These are phyloP conservation scores for Raja brachyura DNA, from an alignment of 2,113 vertebrate genomes.

Conservation along the genomic window DNA sequence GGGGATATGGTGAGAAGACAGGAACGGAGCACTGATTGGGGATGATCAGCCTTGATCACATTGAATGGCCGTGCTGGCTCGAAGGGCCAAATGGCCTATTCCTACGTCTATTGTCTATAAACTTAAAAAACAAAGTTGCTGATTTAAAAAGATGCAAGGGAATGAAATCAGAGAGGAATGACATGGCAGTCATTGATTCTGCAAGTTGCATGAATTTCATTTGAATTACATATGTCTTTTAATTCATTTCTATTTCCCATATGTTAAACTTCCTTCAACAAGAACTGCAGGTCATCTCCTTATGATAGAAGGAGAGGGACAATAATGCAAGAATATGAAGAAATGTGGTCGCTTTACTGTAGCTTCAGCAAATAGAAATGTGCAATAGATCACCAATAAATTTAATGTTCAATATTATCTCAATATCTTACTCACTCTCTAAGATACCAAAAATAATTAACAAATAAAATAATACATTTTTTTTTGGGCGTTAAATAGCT, in stretches of 20 bases:
- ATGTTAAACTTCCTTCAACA: neutral
- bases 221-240: neutral
- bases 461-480: too few species aligned
- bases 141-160: neutral
- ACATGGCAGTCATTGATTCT: neutral
- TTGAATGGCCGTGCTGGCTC: too few species aligned
- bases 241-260: neutral
- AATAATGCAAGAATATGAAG: neutral
- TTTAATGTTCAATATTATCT: neutral
- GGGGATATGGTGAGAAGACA: too few species aligned
- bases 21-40: too few species aligned
- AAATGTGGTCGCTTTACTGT: neutral
- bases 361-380: neutral
- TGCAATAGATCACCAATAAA: neutral
- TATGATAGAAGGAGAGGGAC: neutral
- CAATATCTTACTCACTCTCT: too few species aligned
- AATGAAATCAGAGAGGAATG: neutral
- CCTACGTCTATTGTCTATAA: too few species aligned
- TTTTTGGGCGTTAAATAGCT: too few species aligned
- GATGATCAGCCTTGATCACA: too few species aligned
- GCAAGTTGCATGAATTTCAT: neutral
- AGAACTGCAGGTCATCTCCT: neutral
- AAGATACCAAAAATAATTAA: too few species aligned
- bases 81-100: too few species aligned
- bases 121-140: neutral